These are phyloP conservation scores for Bombus pascuorum DNA, from an alignment of 1,140 invertebrate species.

Conservation along the genomic window DNA sequence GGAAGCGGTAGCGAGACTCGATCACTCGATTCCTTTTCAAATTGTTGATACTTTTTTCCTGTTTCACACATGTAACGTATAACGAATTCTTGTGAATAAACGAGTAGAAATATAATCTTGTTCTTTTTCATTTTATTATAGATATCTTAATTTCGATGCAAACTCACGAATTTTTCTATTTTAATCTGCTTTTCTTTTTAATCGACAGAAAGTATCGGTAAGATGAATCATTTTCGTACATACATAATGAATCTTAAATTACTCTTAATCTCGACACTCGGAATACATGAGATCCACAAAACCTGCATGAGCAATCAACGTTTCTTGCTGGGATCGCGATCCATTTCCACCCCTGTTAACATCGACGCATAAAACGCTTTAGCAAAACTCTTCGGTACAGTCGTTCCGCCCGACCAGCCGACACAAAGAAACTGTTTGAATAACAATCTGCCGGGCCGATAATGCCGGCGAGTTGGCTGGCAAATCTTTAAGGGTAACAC, in stretches of 20 bases:
- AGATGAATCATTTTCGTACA: background rate
- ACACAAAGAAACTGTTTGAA: slow-evolving; percentile 34
- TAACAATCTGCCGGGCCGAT: slow-evolving; percentile 23
- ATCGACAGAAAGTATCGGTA: background rate
- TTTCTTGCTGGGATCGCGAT: background rate
- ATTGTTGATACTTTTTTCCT: background rate
- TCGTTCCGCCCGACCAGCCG: background rate
- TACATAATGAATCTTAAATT: background rate
- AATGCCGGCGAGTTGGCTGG: slow-evolving; percentile 9
- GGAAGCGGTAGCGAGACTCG: background rate
- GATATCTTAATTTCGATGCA: too few species aligned
- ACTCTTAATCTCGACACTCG: background rate
- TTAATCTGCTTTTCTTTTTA: too few species aligned
- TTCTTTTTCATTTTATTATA: too few species aligned
- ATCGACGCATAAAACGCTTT: background rate
- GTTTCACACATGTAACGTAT: too few species aligned
- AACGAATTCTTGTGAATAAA: too few species aligned
- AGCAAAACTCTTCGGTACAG: background rate
- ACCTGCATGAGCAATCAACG: background rate
- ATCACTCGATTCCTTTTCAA: background rate
- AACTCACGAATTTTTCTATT: too few species aligned
- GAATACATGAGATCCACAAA: background rate
- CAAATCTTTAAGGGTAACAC: slow-evolving; percentile 60
- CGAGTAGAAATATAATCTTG: too few species aligned
- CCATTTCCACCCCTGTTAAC: background rate